Conservation (phyloP, 1,140 invertebrate species). For the Gonioctena quinquepunctata region DNA sequence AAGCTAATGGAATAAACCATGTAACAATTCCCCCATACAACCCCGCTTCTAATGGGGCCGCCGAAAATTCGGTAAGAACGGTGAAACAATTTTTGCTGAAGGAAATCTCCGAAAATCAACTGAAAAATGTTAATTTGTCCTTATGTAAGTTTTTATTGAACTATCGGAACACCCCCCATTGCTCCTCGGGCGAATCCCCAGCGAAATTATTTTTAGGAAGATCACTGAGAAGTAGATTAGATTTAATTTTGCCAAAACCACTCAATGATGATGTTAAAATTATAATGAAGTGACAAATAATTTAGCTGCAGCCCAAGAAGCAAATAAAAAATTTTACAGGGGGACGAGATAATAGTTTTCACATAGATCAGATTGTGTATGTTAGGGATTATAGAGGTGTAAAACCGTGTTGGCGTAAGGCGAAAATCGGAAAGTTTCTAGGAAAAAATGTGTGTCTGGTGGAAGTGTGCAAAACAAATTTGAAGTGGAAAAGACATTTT, state of each 20-base stretch:
- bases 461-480: not conserved
- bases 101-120: not conserved
- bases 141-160: not conserved
- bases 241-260: not conserved
- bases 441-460: not conserved
- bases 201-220: conserved; percentile 2
- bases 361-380: not conserved
- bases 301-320: not conserved
- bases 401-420: not conserved
- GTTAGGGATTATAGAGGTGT: not conserved
- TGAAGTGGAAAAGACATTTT: not conserved
- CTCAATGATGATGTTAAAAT: not conserved
- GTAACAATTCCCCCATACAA: conserved; percentile 46
- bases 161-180: conserved; percentile 7
- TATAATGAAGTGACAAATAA: not conserved
- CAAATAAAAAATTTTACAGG: not conserved
- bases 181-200: not conserved
- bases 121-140: not conserved
- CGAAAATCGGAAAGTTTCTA: not conserved
- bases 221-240: not conserved
- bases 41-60: conserved; percentile 48
- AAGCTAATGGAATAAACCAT: conserved; percentile 43
- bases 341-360: not conserved
- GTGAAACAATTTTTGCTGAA: conserved; percentile 27
- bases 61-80: conserved; percentile 45